Evolutionary conservation across 2,888 invertebrate genomes (phyloP), one percentile per base, ranked within the genome.

Genomic region (Loripinus fragilis): DNA sequence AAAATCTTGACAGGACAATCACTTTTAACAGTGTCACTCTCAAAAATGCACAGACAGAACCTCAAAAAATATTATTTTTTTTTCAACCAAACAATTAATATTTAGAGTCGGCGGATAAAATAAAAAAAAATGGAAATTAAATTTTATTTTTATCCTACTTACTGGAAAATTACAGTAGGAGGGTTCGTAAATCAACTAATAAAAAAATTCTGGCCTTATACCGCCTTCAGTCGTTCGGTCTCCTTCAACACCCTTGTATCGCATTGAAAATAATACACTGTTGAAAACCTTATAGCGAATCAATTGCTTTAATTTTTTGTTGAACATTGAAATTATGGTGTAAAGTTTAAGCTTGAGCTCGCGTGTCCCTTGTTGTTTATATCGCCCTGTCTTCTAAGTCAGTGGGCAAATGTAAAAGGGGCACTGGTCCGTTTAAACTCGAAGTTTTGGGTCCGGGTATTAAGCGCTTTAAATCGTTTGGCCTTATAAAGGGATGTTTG

Each of bases 301-400:
- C 33, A 60, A 60, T 60, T 33, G 12, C 60, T 33, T 52, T 52
- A 52, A 23, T 25, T 52, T 52, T 52, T n/a, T 25, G 25, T 52
- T 52, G 10, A 60, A 60, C 60, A 33, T 28, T 23, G 33, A 33
- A 60, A 60, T 60, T 60, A 60, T 60, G 30, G 60, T 33, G 60
- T 60, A 33, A 8, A 17, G 33, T 28, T 60, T 60, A 60, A 60
- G 28, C 60, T 8, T 30, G 33, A 33, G 33, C 60, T 60, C 60
- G 60, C 60, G 60, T 60, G 60, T 60, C 60, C 10, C 17, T 60
- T 33, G 60, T 60, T 60, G 20, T 60, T 60, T 60, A 33, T 33
- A 20, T 60, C 60, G 60, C 28, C 60, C 5, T 33, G 60, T 33
- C 33, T 60, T 60, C 60, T 20, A 30, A 1, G 23, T 23, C 60